Evolutionary conservation across 1,140 invertebrate species (phyloP).

Genomic region (Hyles euphorbiae): DNA sequence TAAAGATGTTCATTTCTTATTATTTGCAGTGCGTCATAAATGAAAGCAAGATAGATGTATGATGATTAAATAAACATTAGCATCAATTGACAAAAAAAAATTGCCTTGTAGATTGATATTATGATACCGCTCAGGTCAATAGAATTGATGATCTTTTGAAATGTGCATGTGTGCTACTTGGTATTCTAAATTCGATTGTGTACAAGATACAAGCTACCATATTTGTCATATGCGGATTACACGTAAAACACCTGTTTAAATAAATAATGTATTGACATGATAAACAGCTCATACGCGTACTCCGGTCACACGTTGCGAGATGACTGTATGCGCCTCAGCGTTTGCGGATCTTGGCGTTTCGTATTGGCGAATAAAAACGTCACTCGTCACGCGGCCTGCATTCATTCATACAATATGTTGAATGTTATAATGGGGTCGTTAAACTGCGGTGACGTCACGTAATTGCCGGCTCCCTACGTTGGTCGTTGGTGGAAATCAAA

Average conservation of each 20-base stretch:
- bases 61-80: too few relatives aligned
- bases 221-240: neutral
- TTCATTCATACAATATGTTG: constrained; percentile 70
- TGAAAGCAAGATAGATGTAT: too few relatives aligned
- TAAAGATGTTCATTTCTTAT: too few relatives aligned
- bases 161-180: too few relatives aligned
- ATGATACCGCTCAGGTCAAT: too few relatives aligned
- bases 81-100: too few relatives aligned
- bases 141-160: too few relatives aligned
- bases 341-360: constrained; percentile 5
- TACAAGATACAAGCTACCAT: too few relatives aligned
- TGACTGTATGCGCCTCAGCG: neutral
- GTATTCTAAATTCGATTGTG: too few relatives aligned
- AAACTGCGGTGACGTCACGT: constrained; percentile 71
- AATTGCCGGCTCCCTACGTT: constrained; percentile 69
- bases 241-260: constrained; percentile 7
- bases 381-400: constrained; percentile 64
- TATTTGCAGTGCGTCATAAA: too few relatives aligned
- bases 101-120: too few relatives aligned
- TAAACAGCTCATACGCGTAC: constrained; percentile 4
- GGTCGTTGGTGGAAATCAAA: constrained; percentile 67
- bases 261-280: constrained; percentile 1
- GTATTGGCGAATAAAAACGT: constrained; percentile 53
- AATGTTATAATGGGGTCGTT: constrained; percentile 71
- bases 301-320: constrained; percentile 1